Conservation (phyloP, 2,113 vertebrate genomes). For the Gambusia affinis region DNA sequence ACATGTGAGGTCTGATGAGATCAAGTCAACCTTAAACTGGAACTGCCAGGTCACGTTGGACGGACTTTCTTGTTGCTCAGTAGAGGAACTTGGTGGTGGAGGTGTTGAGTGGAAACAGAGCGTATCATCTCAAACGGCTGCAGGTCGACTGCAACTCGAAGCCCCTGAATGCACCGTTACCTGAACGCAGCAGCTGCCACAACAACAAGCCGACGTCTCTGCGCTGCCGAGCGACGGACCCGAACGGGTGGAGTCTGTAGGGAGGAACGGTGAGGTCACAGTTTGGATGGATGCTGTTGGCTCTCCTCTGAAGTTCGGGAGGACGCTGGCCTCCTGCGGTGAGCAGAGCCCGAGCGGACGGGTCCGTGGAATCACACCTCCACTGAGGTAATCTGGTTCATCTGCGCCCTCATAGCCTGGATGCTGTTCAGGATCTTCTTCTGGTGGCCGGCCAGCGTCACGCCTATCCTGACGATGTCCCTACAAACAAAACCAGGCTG, state of each 20-base stretch:
- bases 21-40: background rate
- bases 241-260: constrained; percentile 3
- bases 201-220: constrained; percentile 13
- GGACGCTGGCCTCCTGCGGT: constrained; percentile 10
- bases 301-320: constrained; percentile 19
- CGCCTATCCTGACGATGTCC: constrained; percentile 92
- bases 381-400: constrained; percentile 98
- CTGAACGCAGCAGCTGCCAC: constrained; percentile 31
- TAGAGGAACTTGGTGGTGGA: too few species aligned
- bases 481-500: constrained; percentile 72
- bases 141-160: background rate
- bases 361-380: constrained; percentile 86
- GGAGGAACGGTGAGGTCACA: constrained; percentile 26
- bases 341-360: constrained; percentile 19
- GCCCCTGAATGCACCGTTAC: background rate
- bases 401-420: constrained; percentile 97
- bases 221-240: constrained; percentile 26
- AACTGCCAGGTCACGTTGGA: background rate
- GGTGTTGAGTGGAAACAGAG: background rate
- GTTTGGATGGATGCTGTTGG: constrained; percentile 26
- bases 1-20: background rate
- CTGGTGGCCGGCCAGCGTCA: constrained; percentile 96
- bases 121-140: background rate
- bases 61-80: background rate
- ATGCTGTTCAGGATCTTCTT: constrained; percentile 98